Evolutionary conservation across 2,888 invertebrate genomes (phyloP).

Genomic region (Apoderus coryli): DNA sequence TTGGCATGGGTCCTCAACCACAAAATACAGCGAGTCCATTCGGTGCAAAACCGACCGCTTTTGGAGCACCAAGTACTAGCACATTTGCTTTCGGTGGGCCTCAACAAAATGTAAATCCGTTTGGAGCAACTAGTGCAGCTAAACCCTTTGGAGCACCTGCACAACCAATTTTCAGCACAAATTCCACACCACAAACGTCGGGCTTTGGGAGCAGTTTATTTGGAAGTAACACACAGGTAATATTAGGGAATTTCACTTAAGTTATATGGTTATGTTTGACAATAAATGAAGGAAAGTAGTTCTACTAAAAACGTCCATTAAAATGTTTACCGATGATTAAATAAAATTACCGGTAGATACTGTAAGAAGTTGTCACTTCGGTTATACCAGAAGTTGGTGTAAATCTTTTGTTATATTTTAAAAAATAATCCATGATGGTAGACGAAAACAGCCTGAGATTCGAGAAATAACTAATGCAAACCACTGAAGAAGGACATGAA

Average conservation of each 20-base stretch:
- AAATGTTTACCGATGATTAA: not conserved
- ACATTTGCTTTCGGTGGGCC: constrained; percentile 35
- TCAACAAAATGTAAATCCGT: constrained; percentile 26
- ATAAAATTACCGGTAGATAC: too few relatives aligned
- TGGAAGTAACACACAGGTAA: constrained; percentile 23
- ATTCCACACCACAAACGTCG: constrained; percentile 32
- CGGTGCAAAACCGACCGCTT: constrained; percentile 21
- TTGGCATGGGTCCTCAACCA: constrained; percentile 17
- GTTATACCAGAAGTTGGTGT: too few relatives aligned
- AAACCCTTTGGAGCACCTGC: constrained; percentile 37
- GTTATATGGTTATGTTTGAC: too few relatives aligned
- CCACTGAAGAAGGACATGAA: too few relatives aligned
- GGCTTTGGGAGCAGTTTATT: constrained; percentile 36
- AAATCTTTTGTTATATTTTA: too few relatives aligned
- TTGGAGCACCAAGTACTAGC: constrained; percentile 23
- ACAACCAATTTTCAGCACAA: constrained; percentile 28
- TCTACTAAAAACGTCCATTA: not conserved
- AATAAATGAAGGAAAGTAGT: too few relatives aligned
- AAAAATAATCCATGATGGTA: too few relatives aligned
- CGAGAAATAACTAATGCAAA: too few relatives aligned
- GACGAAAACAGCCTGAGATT: too few relatives aligned
- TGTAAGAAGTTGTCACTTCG: too few relatives aligned
- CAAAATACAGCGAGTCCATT: constrained; percentile 19
- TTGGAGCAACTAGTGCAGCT: constrained; percentile 30
- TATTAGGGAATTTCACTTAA: too few relatives aligned